Evolutionary conservation across 2,113 vertebrate genomes (phyloP), one percentile per base, ranked within the genome.

Genomic region (Archilochus colubris): DNA sequence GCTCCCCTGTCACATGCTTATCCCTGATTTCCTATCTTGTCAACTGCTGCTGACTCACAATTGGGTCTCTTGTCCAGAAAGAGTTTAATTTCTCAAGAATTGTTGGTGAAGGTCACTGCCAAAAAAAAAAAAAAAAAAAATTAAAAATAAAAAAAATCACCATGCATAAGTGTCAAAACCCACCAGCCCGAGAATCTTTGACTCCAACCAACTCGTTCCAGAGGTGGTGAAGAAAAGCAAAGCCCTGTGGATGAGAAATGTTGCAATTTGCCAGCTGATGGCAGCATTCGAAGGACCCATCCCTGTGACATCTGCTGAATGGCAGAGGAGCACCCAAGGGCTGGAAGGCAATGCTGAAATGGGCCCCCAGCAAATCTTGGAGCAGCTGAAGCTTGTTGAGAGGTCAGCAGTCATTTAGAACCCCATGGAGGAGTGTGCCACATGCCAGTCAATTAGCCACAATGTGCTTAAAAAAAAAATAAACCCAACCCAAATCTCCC

Each of bases 241-340:
- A 84, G 80, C 54, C 17, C 27, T 63, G 22, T 30, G 55, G 40
- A 51, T n/a, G 58, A 85, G 84, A 93, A 78, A 77, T 94, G 92
- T 86, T 92, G 91, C 89, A 20, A 57, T 94, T 93, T 96, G 93
- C 95, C 93, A 95, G 94, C 87, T 97, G 94, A 95, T 95, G 91
- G 96, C 95, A 96, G 90, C 80, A 50, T 95, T 95, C 3, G 75
- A 89, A 95, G 90, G 92, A 88, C 59, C 95, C 92, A 23, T 89
- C 91, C 88, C 67, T n/a, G 43, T 64, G 82, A 77, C 92, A 82
- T 79, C 27, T 80, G 90, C n/a, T 15, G 58, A 33, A 7, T 79
- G 93, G 46, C 75, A 79, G 58, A 91, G 63, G 91, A 77, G 51
- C 31, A 27, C 70, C 75, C 75, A 79, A 24, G 63, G 78, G 44